Conservation (phyloP, 1,140 invertebrate genomes). For the Penaeus vannamei region DNA sequence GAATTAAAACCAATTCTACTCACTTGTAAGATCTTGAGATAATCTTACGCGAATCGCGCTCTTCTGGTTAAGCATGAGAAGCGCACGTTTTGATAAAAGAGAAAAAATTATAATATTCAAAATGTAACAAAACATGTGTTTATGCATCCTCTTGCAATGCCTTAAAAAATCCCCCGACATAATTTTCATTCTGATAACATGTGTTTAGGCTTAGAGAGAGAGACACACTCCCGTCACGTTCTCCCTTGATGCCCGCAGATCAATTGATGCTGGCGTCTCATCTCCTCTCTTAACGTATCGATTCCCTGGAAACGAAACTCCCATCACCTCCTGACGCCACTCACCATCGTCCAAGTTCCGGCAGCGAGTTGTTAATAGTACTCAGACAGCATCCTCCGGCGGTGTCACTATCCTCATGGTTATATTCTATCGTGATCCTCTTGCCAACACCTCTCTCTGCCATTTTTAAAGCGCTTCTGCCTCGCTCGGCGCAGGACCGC, state of each 20-base stretch:
- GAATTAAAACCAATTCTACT: too few species aligned
- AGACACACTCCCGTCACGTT: constrained; percentile 30
- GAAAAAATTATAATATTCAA: too few species aligned
- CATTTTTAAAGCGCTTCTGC: constrained; percentile 68
- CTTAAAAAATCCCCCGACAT: not conserved
- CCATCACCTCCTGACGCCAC: constrained; percentile 31
- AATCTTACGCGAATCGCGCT: too few species aligned
- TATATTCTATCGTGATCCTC: constrained; percentile 67
- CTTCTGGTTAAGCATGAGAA: too few species aligned
- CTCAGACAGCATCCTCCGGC: constrained; percentile 67
- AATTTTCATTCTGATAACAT: not conserved
- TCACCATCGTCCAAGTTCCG: constrained; percentile 68
- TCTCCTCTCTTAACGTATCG: constrained; percentile 50
- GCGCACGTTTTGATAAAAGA: too few species aligned
- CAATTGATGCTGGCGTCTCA: constrained; percentile 60
- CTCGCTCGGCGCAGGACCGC: constrained; percentile 53
- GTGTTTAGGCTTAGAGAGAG: not conserved
- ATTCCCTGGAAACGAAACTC: constrained; percentile 47
- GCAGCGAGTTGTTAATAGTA: constrained; percentile 68
- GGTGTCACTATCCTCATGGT: constrained; percentile 67
- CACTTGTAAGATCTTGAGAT: too few species aligned
- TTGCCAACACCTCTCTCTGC: constrained; percentile 68
- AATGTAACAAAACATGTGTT: too few species aligned
- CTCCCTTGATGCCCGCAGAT: constrained; percentile 43
- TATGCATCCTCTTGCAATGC: too few species aligned